Base-by-base conservation (phyloP, 2,113 vertebrate species). In the Xenopus laevis region DNA sequence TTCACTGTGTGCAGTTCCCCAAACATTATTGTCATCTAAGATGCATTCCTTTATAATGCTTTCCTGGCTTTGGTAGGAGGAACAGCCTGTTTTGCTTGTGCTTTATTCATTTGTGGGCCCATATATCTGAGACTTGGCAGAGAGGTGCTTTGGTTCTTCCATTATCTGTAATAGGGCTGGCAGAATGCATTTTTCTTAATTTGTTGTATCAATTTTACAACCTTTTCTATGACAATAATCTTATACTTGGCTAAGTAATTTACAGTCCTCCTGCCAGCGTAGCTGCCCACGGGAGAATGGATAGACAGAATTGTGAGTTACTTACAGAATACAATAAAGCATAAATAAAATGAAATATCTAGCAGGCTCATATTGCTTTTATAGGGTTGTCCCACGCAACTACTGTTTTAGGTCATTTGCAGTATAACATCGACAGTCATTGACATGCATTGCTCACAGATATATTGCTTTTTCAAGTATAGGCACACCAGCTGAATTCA, bases 151-250 rank as follows among this genome's bases (percentile, higher is more conserved):
- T 52, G 13, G 57, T 68, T 59, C 27, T 64, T 68, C 58, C n/a
- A 75, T 68, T 75, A 63, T 69, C 73, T 63, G 30, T 23, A 68
- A 68, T 33, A 68, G 65, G 20, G 45, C 66, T 75, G 73, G 57
- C 73, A 75, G 60, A 58, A 55, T 75, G 44, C 44, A 75, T 75
- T 69, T 62, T 75, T 69, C 66, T 68, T 69, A 75, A 75, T 75
- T 75, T 75, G 73, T 75, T 75, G 65, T 75, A 75, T 75, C 65
- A 75, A 61, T 75, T 75, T 75, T 75, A 68, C 65, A 75, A 68
- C 72, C 65, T 68, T 75, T 75, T 20, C 65, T 68, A 61, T 62
- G 72, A 75, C 30, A 75, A 75, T 68, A 75, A 68, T 68, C 57
- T 62, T 62, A 61, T 60, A 59, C 45, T 53, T 17, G 58, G 45